A percentile compares a stretch with the other conserved stretches of the same genome.
These are phyloP conservation scores for Lucilia cuprina DNA, from an alignment of 1,140 invertebrate species.

Conservation along the genomic window DNA sequence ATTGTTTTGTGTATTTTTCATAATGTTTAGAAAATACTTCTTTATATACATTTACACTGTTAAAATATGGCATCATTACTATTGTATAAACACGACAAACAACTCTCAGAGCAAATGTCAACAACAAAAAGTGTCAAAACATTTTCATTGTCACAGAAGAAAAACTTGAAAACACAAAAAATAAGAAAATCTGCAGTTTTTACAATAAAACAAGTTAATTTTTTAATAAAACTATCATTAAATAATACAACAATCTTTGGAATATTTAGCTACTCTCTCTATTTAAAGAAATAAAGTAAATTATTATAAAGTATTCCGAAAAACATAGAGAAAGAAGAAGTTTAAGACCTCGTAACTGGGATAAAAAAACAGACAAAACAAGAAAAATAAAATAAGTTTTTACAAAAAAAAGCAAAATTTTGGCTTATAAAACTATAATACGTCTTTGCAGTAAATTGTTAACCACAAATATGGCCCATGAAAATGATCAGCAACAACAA, in stretches of 20 bases:
- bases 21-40: no score
- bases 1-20: no score
- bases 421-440: constrained; percentile 29
- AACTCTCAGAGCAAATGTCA: background rate
- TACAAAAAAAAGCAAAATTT: constrained; percentile 17
- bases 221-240: background rate
- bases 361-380: background rate
- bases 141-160: constrained; percentile 7
- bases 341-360: constrained; percentile 8
- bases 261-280: no score
- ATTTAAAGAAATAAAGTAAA: background rate
- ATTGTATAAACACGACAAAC: background rate
- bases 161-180: background rate
- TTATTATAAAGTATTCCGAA: background rate
- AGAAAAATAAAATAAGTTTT: background rate
- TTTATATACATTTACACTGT: no score
- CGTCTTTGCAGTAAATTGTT: constrained; percentile 12
- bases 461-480: constrained; percentile 40
- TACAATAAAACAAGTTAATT: background rate
- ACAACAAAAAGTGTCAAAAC: constrained; percentile 2
- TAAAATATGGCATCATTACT: background rate
- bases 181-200: background rate
- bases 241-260: no score
- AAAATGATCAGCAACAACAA: constrained; percentile 40
- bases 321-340: constrained; percentile 12